These are phyloP conservation scores for Epinotia demarniana DNA, from an alignment of 2,888 invertebrate species.

Conservation along the genomic window DNA sequence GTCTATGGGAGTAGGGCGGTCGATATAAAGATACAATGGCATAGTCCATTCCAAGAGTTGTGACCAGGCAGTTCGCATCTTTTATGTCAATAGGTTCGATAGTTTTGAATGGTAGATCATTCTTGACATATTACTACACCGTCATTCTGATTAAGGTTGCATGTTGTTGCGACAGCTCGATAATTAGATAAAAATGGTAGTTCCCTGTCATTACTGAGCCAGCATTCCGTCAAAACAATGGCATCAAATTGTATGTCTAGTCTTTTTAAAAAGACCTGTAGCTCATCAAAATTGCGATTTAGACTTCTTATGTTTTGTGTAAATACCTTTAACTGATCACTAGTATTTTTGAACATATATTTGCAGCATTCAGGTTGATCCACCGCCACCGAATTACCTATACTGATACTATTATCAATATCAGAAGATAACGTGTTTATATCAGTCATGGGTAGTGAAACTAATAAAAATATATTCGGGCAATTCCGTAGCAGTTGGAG, in stretches of 20 bases:
- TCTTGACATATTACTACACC: background rate
- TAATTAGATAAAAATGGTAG: background rate
- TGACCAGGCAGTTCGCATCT: background rate
- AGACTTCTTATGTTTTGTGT: slow-evolving; percentile 13
- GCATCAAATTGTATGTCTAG: slow-evolving; percentile 3
- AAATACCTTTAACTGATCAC: background rate
- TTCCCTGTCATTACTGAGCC: background rate
- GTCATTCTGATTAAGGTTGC: slow-evolving; percentile 1
- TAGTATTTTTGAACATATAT: background rate
- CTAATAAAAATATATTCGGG: too few relatives aligned
- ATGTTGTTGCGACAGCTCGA: background rate
- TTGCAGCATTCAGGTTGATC: background rate
- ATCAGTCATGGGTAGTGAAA: background rate
- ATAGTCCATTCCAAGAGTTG: background rate
- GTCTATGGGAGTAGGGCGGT: too few relatives aligned
- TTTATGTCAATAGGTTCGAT: background rate
- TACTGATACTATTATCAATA: slow-evolving; percentile 8
- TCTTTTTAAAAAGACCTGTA: background rate
- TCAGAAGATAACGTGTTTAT: slow-evolving; percentile 3
- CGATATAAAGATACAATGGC: background rate
- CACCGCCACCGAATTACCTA: background rate
- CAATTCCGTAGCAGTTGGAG: background rate
- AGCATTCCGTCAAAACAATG: slow-evolving; percentile 14
- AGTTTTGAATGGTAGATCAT: background rate
- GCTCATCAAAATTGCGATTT: background rate